Base-by-base conservation (phyloP, 2,888 invertebrate genomes). In the Erebia palarica region DNA sequence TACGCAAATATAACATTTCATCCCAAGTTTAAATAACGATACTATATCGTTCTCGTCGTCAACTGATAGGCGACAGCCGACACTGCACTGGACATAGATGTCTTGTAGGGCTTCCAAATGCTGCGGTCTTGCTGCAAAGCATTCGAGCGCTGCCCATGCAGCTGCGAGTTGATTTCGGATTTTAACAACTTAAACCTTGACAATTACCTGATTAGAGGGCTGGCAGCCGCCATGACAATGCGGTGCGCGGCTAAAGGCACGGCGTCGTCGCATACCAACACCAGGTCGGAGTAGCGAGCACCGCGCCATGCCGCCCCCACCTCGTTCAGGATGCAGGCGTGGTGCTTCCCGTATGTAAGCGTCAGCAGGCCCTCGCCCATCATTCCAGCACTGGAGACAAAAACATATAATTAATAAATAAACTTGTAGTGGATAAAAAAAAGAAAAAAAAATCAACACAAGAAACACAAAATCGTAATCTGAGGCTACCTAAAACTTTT, bases 341-440 rank as follows among this genome's bases (percentile, higher is more conserved):
- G 97, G 95, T 97, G 97, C 95, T 97, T 97, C 94, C 97, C 97
- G 94, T 97, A 97, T 94, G 97, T 97, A 94, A 97, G 96, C 88
- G 97, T 97, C 94, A 97, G 95, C 94, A 97, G 95, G 84, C 95
- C 96, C 92, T 95, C 95, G 89, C 95, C 94, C 94, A 94, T 94
- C 91, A 94, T 94, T 92, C 93, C 93, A 92, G 92, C 92, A 88
- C 94, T 94, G 86, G 3, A 87, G 87, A 78, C 79, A 80, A 78
- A 77, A 57, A 75, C 61, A 75, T 51, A n/a, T 27, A 53, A 13
- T 67, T 27, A 55, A 13, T n/a, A 63, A 11, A 49, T 11, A 14
- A n/a, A n/a, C n/a, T n/a, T n/a, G n/a, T n/a, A n/a, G n/a, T n/a
- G n/a, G n/a, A n/a, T n/a, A n/a, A n/a, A n/a, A n/a, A n/a, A n/a